Evolutionary conservation across 1,140 invertebrate genomes (phyloP).

Genomic region (Artemia franciscana): DNA sequence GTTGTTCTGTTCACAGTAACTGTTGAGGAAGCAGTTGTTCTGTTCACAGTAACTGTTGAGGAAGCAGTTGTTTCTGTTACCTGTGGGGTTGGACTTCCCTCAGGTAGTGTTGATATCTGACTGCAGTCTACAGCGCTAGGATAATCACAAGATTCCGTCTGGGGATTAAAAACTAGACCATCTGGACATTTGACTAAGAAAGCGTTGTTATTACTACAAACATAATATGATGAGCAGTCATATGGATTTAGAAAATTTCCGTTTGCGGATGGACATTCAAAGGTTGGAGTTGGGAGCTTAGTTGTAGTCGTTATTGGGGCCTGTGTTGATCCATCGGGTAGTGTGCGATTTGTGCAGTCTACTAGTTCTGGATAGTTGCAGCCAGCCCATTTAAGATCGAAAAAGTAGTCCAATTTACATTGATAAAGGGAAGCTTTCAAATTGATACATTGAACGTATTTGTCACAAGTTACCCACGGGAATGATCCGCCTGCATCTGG

Average conservation of each 20-base stretch:
- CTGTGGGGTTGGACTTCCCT: too few relatives aligned
- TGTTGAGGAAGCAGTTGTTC: too few relatives aligned
- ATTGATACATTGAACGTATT: conserved; percentile 4
- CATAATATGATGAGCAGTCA: neutral
- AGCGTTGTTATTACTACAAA: neutral
- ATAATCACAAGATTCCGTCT: neutral
- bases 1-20: too few relatives aligned
- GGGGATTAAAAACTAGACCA: conserved; percentile 3
- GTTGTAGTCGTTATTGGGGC: neutral
- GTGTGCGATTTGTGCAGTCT: conserved; percentile 8
- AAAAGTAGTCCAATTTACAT: conserved; percentile 4
- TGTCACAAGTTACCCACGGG: conserved; percentile 4
- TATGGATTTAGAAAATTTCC: conserved; percentile 1
- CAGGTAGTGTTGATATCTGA: neutral
- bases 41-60: too few relatives aligned
- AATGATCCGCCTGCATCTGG: neutral
- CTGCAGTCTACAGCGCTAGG: neutral
- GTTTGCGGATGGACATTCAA: neutral
- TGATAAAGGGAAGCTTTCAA: neutral
- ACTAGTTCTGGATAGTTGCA: conserved; percentile 9
- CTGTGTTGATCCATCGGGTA: conserved; percentile 5
- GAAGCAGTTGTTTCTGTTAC: too few relatives aligned
- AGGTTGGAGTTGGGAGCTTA: neutral
- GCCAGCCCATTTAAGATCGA: conserved; percentile 7
- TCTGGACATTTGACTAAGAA: neutral